Percentiles rank a stretch among this genome's conserved stretches.
Evolutionary conservation across 2,888 invertebrate genomes (phyloP).

Genomic region (Conops quadrifasciatus): DNA sequence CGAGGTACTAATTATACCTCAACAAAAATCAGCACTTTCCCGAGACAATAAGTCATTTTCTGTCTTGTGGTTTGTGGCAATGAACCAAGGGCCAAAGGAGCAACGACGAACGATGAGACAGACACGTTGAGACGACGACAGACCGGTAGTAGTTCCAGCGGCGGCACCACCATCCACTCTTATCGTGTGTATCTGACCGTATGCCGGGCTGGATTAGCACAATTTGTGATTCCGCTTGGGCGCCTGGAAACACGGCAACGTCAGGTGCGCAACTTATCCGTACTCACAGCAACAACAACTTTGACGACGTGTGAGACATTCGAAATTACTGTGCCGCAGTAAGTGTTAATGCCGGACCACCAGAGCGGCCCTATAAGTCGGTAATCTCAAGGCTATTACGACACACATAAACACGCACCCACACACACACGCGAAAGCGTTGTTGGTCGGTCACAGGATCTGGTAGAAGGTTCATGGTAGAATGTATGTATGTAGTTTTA

Average conservation of each 20-base stretch:
- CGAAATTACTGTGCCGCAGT: slow-evolving; percentile 21
- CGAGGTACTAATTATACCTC: slow-evolving; percentile 21
- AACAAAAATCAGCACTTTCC: slow-evolving; percentile 13
- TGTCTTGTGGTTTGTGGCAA: background rate
- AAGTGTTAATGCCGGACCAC: slow-evolving; percentile 23
- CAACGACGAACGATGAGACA: no score
- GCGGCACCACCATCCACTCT: background rate
- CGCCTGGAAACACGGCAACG: background rate
- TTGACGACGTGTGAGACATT: slow-evolving; percentile 36
- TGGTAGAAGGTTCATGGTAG: background rate
- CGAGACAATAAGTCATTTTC: background rate
- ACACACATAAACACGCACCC: background rate
- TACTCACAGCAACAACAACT: slow-evolving; percentile 1
- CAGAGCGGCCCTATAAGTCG: slow-evolving; percentile 4
- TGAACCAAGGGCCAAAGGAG: no score
- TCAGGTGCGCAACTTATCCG: slow-evolving; percentile 23
- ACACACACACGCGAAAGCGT: background rate
- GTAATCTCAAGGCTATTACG: background rate
- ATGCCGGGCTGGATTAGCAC: slow-evolving; percentile 17
- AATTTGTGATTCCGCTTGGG: slow-evolving; percentile 19
- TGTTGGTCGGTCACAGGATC: slow-evolving; percentile 4
- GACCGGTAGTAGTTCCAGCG: slow-evolving; percentile 5
- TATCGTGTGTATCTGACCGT: background rate
- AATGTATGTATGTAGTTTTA: background rate
- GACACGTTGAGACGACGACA: background rate